phyloP scores from a whole-genome alignment of 1,140 invertebrate genomes.

The Drosophila tani region DNA sequence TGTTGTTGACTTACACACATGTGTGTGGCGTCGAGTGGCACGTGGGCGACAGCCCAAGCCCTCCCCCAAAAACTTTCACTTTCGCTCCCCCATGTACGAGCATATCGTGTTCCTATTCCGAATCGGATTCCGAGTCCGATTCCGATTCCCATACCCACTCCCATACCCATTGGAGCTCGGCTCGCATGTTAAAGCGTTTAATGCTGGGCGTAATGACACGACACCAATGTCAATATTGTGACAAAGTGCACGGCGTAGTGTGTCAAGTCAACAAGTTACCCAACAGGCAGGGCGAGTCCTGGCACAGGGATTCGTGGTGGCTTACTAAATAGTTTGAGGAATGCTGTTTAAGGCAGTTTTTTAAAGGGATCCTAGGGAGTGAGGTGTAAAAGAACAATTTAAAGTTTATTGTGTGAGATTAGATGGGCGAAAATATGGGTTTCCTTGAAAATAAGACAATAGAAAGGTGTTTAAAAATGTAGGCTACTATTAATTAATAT shows the following conservation, averaged over 20 bases:
- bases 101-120: conserved; percentile 24
- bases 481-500: no score
- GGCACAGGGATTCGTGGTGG: conserved; percentile 6
- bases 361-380: background rate
- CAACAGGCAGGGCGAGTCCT: conserved; percentile 5
- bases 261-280: conserved; percentile 80
- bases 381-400: background rate
- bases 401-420: no score
- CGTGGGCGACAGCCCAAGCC: conserved; percentile 21
- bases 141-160: conserved; percentile 8
- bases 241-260: conserved; percentile 58
- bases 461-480: no score
- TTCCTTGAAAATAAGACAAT: no score
- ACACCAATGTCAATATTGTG: conserved; percentile 80
- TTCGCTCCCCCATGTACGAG: conserved; percentile 9
- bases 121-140: conserved; percentile 12
- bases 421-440: no score
- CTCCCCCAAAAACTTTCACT: conserved; percentile 21
- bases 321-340: background rate
- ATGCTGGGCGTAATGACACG: conserved; percentile 76
- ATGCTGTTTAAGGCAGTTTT: background rate
- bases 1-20: conserved; percentile 43
- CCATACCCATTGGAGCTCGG: conserved; percentile 27
- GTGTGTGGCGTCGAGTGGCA: conserved; percentile 55
- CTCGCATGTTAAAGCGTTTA: conserved; percentile 77